A percentile compares a stretch with the other conserved stretches of the same genome.
Conservation (phyloP, 2,113 vertebrate genomes). For the Cathartes aura region DNA sequence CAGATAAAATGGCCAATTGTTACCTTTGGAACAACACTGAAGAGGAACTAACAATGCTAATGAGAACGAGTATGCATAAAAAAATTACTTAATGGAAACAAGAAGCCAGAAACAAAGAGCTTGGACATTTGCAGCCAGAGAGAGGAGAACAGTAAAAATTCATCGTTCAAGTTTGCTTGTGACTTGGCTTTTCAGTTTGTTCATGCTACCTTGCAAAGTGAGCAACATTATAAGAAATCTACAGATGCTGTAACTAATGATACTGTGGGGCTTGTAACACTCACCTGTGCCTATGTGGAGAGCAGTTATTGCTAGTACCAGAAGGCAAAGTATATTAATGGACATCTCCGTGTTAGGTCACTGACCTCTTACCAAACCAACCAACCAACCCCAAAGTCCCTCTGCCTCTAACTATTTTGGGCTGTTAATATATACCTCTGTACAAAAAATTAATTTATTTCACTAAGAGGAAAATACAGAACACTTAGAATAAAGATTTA, state of each 20-base stretch:
- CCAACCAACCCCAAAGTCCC: not conserved
- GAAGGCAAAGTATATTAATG: not conserved
- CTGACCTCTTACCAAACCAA: not conserved
- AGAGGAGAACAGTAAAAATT: not conserved
- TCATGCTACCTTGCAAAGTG: not conserved
- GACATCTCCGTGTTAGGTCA: not conserved
- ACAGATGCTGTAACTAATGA: not conserved
- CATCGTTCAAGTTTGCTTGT: not conserved
- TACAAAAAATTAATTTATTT: slow-evolving; percentile 19
- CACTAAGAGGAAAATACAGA: not conserved
- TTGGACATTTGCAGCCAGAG: not conserved
- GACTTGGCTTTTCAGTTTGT: not conserved
- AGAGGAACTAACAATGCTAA: not conserved
- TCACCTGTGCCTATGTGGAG: no score
- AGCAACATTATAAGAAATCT: not conserved
- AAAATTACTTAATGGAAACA: not conserved
- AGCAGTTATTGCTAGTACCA: not conserved
- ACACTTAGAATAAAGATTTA: not conserved
- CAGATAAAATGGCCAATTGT: not conserved
- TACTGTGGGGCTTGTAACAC: not conserved
- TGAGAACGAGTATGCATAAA: not conserved
- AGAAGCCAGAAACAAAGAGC: not conserved
- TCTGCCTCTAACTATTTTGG: not conserved
- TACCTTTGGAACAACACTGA: not conserved
- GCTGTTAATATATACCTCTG: not conserved